Evolutionary conservation across 1,140 invertebrate species (phyloP).

Genomic region (Epicauta chinensis): DNA sequence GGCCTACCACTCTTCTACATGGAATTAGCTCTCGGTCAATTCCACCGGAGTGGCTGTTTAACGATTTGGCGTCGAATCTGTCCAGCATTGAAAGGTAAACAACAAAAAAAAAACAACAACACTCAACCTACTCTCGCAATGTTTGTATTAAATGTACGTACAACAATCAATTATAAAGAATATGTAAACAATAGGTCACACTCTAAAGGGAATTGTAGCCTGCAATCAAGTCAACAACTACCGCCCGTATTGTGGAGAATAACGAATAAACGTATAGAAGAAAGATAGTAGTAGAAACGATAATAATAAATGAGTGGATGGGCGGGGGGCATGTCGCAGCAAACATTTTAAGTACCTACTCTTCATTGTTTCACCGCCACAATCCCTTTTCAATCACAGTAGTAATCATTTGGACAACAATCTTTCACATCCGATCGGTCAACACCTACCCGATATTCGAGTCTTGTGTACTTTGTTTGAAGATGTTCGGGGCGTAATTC

Average conservation of each 20-base stretch:
- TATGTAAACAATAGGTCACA: not conserved
- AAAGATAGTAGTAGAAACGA: no score
- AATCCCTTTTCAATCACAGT: not conserved
- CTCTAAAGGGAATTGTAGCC: not conserved
- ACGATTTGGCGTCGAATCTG: constrained; percentile 95
- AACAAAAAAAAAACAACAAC: no score
- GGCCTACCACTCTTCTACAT: constrained; percentile 92
- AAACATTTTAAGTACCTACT: no score
- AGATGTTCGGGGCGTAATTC: no score
- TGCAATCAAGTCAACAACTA: not conserved
- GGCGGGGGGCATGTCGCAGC: no score
- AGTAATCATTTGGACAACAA: not conserved
- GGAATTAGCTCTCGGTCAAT: constrained; percentile 89
- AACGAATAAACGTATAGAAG: no score
- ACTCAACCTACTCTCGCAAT: no score
- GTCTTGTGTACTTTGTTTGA: no score
- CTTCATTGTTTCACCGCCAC: no score
- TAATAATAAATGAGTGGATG: no score
- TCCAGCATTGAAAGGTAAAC: constrained; percentile 90
- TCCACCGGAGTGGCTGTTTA: constrained; percentile 84
- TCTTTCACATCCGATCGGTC: constrained; percentile 13
- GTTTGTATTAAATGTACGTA: no score
- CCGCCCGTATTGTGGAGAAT: no score
- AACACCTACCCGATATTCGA: constrained; percentile 9
- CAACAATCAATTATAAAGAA: not conserved